Conservation (phyloP, 2,113 vertebrate species). For the Zosterops pallidus region DNA sequence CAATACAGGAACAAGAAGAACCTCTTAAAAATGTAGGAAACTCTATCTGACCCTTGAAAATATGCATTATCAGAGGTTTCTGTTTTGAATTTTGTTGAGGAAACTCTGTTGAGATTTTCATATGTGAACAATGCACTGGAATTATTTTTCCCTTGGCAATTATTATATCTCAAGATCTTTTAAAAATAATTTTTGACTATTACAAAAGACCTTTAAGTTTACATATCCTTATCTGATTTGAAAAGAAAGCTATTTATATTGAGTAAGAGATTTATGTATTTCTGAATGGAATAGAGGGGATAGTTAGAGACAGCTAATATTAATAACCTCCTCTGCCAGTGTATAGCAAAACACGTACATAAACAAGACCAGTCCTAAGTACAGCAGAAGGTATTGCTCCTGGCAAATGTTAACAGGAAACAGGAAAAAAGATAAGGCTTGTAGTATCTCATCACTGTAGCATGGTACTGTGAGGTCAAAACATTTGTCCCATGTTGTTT, state of each 20-base stretch:
- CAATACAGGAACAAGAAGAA: not conserved
- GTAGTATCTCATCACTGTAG: not conserved
- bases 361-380: not conserved
- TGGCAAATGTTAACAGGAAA: not conserved
- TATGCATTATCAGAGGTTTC: not conserved
- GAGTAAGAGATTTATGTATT: not conserved
- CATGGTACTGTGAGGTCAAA: conserved; percentile 4
- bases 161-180: not conserved
- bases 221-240: not conserved
- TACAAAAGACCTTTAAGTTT: not conserved
- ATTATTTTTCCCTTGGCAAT: not conserved
- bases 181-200: not conserved
- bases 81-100: not conserved
- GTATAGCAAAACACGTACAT: not conserved
- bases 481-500: conserved; percentile 36
- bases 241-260: not conserved
- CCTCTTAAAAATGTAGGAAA: not conserved
- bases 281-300: not conserved
- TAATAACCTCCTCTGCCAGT: not conserved
- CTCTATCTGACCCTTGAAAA: not conserved
- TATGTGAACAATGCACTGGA: not conserved
- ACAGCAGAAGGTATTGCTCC: conserved; percentile 23
- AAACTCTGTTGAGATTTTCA: not conserved
- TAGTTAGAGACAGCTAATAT: not conserved
- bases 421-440: not conserved